phyloP scores from a whole-genome alignment of 1,140 invertebrate genomes.

The Caenorhabditis latens region DNA sequence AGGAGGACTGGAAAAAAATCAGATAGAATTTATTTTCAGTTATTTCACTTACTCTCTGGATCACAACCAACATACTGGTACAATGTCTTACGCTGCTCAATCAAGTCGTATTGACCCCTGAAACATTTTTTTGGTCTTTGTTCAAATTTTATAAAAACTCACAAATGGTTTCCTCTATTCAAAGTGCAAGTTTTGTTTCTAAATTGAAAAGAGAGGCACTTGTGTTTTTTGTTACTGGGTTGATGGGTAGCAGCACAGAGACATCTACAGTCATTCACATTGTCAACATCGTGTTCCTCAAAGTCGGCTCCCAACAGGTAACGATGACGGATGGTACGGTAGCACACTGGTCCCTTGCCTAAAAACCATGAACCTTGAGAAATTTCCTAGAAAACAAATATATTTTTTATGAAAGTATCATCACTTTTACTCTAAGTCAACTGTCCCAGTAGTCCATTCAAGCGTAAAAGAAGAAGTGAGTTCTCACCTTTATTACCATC shows the following conservation, averaged over 20 bases:
- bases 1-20: background rate
- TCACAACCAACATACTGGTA: slow-evolving; percentile 76
- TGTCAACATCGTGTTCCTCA: slow-evolving; percentile 40
- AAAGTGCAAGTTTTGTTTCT: slow-evolving; percentile 67
- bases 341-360: slow-evolving; percentile 54
- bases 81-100: slow-evolving; percentile 68
- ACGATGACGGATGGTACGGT: slow-evolving; percentile 19
- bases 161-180: slow-evolving; percentile 70
- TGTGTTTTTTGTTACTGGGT: slow-evolving; percentile 47
- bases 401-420: background rate
- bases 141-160: background rate
- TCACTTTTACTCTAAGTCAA: slow-evolving; percentile 7
- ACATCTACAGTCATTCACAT: slow-evolving; percentile 66
- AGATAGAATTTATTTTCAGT: background rate
- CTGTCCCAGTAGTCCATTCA: slow-evolving; percentile 34
- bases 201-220: slow-evolving; percentile 74
- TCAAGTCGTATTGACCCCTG: slow-evolving; percentile 73
- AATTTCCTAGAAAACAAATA: background rate
- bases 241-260: slow-evolving; percentile 71
- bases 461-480: slow-evolving; percentile 4
- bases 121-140: background rate
- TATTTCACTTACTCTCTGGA: slow-evolving; percentile 63
- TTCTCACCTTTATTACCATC: slow-evolving; percentile 36
- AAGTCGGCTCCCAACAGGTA: slow-evolving; percentile 60
- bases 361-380: background rate